Conservation (phyloP, 2,797 vertebrate genomes). For the Intellagama lesueurii region DNA sequence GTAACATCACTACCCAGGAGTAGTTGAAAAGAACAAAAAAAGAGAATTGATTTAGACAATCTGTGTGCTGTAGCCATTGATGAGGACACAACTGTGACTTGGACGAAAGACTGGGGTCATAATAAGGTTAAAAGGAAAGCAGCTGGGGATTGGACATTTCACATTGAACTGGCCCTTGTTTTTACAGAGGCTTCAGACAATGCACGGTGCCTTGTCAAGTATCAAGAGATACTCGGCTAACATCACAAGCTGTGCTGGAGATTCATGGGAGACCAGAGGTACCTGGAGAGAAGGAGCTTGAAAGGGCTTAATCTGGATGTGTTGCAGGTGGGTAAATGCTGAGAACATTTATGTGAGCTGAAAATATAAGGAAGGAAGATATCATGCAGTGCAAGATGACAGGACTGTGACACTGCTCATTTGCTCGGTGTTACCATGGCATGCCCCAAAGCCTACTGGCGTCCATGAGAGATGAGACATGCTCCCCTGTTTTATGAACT, state of each 20-base stretch:
- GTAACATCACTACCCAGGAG: constrained; percentile 61
- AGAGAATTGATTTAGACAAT: constrained; percentile 63
- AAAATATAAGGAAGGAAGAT: constrained; percentile 41
- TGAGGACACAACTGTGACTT: constrained; percentile 53
- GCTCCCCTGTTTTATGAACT: no score
- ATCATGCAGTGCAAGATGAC: neutral
- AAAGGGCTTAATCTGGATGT: constrained; percentile 12
- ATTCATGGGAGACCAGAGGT: constrained; percentile 50
- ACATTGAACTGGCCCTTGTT: constrained; percentile 41
- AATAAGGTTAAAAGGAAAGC: constrained; percentile 71
- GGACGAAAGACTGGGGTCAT: constrained; percentile 54
- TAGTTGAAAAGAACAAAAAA: constrained; percentile 67
- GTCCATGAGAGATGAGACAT: neutral
- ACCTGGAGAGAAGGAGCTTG: constrained; percentile 37
- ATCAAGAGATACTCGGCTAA: constrained; percentile 54
- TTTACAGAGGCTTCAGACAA: constrained; percentile 57
- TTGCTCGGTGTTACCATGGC: neutral
- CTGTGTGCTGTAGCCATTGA: constrained; percentile 59
- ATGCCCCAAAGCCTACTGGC: neutral
- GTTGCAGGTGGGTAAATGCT: neutral
- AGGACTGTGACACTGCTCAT: neutral
- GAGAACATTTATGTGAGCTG: neutral
- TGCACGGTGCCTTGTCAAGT: constrained; percentile 44
- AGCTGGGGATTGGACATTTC: constrained; percentile 64
- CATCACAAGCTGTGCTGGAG: constrained; percentile 56